Evolutionary conservation across 2,888 invertebrate species (phyloP), one percentile per base, ranked within the genome.

Genomic region (Dryococelus australis): DNA sequence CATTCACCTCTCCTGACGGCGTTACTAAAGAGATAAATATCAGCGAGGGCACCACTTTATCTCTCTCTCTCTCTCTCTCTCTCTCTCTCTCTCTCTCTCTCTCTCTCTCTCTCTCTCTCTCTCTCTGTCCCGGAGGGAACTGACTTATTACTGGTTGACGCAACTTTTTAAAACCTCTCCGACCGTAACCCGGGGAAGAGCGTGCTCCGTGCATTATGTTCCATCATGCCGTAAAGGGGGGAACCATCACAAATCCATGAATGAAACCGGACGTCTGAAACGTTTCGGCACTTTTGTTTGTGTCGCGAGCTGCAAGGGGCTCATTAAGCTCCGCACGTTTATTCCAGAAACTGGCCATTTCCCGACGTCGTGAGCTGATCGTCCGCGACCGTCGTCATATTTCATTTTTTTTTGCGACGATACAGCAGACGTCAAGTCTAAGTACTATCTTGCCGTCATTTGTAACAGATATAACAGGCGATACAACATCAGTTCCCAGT

Each of bases 11-110:
- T 20, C 65, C 16, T 20, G 65, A 65, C 65, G 20, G 65, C 65
- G 65, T 65, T 65, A 65, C 65, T 65, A 65, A 65, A 65, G 65
- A 65, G 65, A 65, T 65, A 65, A 65, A 65, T 65, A 65, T 65
- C 65, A n/a, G 65, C 65, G 24, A 4, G 1, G 65, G 47, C 20
- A 24, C 65, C 65, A 9, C 65, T 24, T 8, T 65, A 12, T 65
- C 8, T 65, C 35, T 35, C 35, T 65, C 12, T 65, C 65, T n/a
- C 65, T 65, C 10, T n/a, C 35, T 35, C 35, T 35, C 35, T 35
- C 35, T 35, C 35, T 35, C 35, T 1, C 35, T 3, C 35, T 3
- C 35, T 35, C 35, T n/a, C n/a, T 65, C 8, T 65, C 35, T 35
- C 35, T 65, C 12, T 65, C 65, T n/a, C 65, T 65, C 10, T n/a